Percentiles rank a stretch among this genome's conserved stretches.
phyloP scores from a whole-genome alignment of 1,140 invertebrate genomes.

The Eriosoma lanigerum region DNA sequence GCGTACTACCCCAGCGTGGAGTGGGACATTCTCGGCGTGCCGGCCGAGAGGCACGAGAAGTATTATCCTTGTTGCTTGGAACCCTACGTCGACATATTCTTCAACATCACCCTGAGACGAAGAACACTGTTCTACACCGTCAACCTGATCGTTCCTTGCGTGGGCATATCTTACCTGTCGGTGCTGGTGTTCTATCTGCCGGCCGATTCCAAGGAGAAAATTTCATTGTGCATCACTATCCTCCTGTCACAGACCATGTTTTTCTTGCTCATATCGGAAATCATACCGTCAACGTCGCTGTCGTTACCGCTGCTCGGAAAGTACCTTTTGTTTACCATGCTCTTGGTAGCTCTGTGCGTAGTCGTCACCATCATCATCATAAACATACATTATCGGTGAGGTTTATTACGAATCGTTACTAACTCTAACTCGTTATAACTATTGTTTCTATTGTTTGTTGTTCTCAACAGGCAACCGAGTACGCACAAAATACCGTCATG shows the following conservation, averaged over 20 bases:
- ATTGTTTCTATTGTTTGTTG: background rate
- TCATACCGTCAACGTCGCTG: conserved; percentile 97
- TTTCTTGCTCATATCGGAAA: conserved; percentile 95
- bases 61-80: conserved; percentile 87
- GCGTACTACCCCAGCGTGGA: conserved; percentile 96
- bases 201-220: conserved; percentile 97
- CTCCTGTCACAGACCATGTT: conserved; percentile 99
- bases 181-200: conserved; percentile 96
- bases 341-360: conserved; percentile 93
- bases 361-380: conserved; percentile 96
- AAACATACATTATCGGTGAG: conserved; percentile 96
- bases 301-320: conserved; percentile 95
- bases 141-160: conserved; percentile 91
- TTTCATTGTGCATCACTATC: conserved; percentile 97
- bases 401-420: too few species aligned
- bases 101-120: conserved; percentile 93
- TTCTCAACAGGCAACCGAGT: conserved; percentile 70
- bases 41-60: conserved; percentile 84
- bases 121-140: conserved; percentile 97
- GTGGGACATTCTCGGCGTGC: conserved; percentile 95
- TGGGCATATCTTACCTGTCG: conserved; percentile 88
- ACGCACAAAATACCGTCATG: conserved; percentile 96
- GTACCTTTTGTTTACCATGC: conserved; percentile 98
- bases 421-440: too few species aligned
- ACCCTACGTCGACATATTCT: conserved; percentile 92